phyloP scores from a whole-genome alignment of 2,888 invertebrate genomes.

The Caenorhabditis macrosperma region DNA sequence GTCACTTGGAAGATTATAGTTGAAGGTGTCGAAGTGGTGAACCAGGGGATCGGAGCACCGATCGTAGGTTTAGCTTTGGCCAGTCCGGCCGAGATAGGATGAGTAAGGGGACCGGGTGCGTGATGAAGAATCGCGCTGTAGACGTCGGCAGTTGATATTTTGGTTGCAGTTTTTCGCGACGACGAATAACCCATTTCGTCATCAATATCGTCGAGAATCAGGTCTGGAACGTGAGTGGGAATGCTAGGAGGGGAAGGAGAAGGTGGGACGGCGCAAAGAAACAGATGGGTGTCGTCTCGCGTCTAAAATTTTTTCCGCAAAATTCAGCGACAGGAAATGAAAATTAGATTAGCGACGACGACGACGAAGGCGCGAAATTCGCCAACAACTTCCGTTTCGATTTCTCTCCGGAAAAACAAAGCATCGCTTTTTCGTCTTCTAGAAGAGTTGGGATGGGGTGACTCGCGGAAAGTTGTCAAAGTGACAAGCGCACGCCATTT shows the following conservation, averaged over 20 bases:
- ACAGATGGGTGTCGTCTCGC: slow-evolving; percentile 19
- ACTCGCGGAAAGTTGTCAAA: slow-evolving; percentile 36
- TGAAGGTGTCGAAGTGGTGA: slow-evolving; percentile 44
- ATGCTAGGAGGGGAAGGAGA: slow-evolving; percentile 26
- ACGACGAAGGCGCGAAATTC: slow-evolving; percentile 29
- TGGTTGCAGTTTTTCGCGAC: slow-evolving; percentile 6
- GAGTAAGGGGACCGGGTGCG: slow-evolving; percentile 70
- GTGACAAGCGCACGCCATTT: slow-evolving; percentile 53
- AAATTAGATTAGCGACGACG: slow-evolving; percentile 48
- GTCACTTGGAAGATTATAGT: slow-evolving; percentile 52
- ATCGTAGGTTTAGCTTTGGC: slow-evolving; percentile 44
- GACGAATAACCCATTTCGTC: slow-evolving; percentile 32
- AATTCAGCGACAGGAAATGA: slow-evolving; percentile 52
- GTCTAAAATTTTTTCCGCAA: slow-evolving; percentile 12
- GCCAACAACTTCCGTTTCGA: slow-evolving; percentile 53
- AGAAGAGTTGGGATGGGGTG: slow-evolving; percentile 36
- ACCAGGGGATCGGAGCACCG: slow-evolving; percentile 25
- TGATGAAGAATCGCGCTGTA: slow-evolving; percentile 68
- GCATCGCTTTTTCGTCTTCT: slow-evolving; percentile 18
- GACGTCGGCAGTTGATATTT: slow-evolving; percentile 70
- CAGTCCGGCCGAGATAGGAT: slow-evolving; percentile 56
- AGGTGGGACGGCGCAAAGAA: background rate
- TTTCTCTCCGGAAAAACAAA: slow-evolving; percentile 11
- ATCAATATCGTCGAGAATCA: slow-evolving; percentile 47
- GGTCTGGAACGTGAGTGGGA: slow-evolving; percentile 35